These are phyloP conservation scores for Meloidogyne hapla DNA, from an alignment of 1,140 invertebrate species.

Conservation along the genomic window DNA sequence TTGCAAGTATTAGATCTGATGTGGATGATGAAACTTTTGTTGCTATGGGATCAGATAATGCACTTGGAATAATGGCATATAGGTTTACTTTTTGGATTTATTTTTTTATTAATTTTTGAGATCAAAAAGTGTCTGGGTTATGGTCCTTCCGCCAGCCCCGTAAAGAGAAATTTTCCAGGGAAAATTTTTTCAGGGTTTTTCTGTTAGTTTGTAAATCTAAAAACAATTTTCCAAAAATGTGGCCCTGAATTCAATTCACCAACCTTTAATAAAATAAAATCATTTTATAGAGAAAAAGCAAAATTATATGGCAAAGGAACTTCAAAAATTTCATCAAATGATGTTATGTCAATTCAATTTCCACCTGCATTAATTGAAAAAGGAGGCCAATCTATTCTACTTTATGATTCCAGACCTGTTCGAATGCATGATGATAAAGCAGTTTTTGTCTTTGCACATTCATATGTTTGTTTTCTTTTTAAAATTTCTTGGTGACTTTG, in stretches of 20 bases:
- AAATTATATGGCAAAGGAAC: slow-evolving; percentile 12
- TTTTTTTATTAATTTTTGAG: not conserved
- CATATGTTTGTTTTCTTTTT: slow-evolving; percentile 4
- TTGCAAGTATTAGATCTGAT: slow-evolving; percentile 1
- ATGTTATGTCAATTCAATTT: slow-evolving; percentile 5
- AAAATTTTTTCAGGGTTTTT: no score
- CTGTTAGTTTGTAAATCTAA: no score
- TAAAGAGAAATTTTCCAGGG: no score
- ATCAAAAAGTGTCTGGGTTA: not conserved
- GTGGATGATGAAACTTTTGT: slow-evolving; percentile 19
- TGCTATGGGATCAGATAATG: slow-evolving; percentile 1
- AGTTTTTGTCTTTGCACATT: slow-evolving; percentile 12
- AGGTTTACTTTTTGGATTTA: not conserved
- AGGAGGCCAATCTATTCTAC: slow-evolving; percentile 8
- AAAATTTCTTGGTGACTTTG: no score
- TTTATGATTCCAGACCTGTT: slow-evolving; percentile 4
- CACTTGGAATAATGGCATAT: not conserved
- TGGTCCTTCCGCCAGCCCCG: no score
- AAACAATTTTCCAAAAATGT: no score
- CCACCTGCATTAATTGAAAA: not conserved
- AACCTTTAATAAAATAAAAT: not conserved
- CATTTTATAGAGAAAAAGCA: slow-evolving; percentile 8
- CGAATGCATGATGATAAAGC: not conserved
- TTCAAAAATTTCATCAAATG: not conserved
- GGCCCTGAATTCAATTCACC: no score